A percentile compares a stretch with the other conserved stretches of the same genome.
phyloP scores from a whole-genome alignment of 2,113 vertebrate species.

The Condylura cristata region DNA sequence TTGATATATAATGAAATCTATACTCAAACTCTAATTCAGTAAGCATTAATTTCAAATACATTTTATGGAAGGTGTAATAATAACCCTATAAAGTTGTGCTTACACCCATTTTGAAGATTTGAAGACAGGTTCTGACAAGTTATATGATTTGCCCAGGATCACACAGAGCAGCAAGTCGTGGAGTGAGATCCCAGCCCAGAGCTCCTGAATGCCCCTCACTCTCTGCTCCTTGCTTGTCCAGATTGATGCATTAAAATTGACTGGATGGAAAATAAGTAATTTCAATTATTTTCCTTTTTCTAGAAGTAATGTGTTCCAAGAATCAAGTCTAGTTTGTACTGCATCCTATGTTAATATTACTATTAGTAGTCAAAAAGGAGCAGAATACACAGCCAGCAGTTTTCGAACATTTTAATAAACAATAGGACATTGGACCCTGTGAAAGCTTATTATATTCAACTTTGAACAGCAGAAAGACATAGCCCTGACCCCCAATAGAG shows the following conservation, averaged over 20 bases:
- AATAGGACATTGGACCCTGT: neutral
- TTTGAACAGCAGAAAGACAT: neutral
- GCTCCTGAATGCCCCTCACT: neutral
- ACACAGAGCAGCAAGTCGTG: neutral
- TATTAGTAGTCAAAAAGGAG: neutral
- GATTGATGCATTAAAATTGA: neutral
- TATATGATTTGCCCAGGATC: neutral
- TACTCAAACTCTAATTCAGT: neutral
- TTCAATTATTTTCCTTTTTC: neutral
- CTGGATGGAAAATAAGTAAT: neutral
- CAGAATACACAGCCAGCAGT: neutral
- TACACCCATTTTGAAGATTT: neutral
- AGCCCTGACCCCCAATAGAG: neutral
- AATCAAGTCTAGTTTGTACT: neutral
- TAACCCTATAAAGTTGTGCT: neutral
- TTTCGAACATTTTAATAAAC: conserved; percentile 2
- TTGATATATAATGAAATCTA: neutral
- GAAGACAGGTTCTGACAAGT: neutral
- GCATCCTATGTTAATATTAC: neutral
- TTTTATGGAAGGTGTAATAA: neutral
- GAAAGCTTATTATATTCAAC: neutral
- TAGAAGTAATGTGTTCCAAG: neutral
- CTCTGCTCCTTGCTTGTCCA: neutral
- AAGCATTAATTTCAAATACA: conserved; percentile 20
- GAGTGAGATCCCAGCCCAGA: neutral